phyloP scores from a whole-genome alignment of 2,888 invertebrate species.

The Microplitis manilae region DNA sequence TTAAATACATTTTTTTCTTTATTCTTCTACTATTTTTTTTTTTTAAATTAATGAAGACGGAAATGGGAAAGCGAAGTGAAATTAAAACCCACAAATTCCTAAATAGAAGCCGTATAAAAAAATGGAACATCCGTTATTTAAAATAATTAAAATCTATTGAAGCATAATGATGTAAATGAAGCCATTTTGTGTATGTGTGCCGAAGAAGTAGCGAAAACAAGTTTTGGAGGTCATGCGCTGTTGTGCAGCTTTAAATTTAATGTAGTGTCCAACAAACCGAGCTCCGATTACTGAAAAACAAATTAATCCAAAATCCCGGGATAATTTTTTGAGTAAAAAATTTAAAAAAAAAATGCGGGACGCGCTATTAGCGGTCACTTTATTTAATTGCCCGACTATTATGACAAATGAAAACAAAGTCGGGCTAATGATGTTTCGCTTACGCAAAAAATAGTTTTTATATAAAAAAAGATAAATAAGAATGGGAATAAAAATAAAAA shows the following conservation, averaged over 20 bases:
- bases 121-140: not conserved
- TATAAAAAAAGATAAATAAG: slow-evolving; percentile 13
- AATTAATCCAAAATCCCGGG: not conserved
- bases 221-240: not conserved
- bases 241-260: not conserved
- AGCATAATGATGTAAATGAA: not conserved
- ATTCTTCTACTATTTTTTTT: too few species aligned
- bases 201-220: not conserved
- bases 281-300: not conserved
- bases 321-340: not conserved
- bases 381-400: not conserved
- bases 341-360: not conserved
- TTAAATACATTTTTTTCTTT: too few species aligned
- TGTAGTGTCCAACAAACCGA: not conserved
- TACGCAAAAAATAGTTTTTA: slow-evolving; percentile 2
- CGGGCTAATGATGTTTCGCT: not conserved
- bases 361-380: not conserved
- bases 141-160: not conserved
- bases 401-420: slow-evolving; percentile 1
- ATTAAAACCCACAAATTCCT: not conserved
- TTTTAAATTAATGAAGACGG: not conserved
- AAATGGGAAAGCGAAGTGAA: not conserved
- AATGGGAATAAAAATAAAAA: slow-evolving; percentile 9
- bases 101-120: not conserved
- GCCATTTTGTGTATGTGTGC: not conserved